Conservation (phyloP, 2,797 vertebrate genomes). For the Gallinago solitaria region DNA sequence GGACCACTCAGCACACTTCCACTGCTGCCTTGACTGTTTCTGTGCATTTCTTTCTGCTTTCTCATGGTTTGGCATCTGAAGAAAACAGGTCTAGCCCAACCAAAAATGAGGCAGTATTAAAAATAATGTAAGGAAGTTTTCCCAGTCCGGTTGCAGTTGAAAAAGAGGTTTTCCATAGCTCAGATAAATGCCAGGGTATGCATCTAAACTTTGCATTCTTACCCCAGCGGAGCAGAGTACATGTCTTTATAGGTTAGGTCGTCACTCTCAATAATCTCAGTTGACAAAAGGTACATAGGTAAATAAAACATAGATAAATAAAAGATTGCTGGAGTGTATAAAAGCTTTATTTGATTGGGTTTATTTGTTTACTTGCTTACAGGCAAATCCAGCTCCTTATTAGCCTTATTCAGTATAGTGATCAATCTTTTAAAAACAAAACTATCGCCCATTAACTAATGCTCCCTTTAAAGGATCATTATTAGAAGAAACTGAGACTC, state of each 20-base stretch:
- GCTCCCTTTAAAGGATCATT: neutral
- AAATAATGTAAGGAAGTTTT: neutral
- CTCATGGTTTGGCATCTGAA: neutral
- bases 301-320: neutral
- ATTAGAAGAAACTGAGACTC: neutral
- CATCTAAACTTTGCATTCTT: neutral
- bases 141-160: neutral
- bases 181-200: neutral
- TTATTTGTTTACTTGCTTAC: neutral
- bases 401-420: neutral
- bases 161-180: neutral
- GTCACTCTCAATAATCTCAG: neutral
- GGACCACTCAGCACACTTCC: neutral
- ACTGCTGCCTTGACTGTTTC: neutral
- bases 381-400: neutral
- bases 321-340: neutral
- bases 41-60: neutral
- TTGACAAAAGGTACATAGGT: neutral
- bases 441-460: neutral
- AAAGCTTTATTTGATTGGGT: neutral
- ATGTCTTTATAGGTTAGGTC: neutral
- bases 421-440: neutral
- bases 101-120: neutral
- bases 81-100: neutral
- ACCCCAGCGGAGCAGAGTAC: neutral